Evolutionary conservation across 2,888 invertebrate genomes (phyloP), one percentile per base, ranked within the genome.

Genomic region (Saturnia pavonia): DNA sequence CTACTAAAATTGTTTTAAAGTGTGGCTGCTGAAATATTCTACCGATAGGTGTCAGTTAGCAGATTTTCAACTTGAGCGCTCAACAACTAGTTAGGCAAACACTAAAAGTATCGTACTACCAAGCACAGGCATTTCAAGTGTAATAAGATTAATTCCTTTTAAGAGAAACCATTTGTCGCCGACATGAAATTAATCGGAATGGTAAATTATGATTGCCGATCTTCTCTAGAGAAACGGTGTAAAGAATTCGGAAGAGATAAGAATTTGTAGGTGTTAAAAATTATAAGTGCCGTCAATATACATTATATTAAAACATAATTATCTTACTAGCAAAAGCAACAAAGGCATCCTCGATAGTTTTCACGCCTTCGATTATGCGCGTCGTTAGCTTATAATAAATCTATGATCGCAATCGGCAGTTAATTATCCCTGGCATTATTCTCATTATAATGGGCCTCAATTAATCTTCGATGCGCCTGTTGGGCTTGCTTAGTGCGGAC

Each of bases 311-410:
- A 43, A 69, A 51, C 27, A 22, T 51, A 45, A 66, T 54, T 67
- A 63, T 78, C 92, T 90, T 86, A 94, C 94, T 90, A 43, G 92
- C 92, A 45, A 90, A 90, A 14, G 86, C 88, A 60, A 94, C 83
- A 78, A 94, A 94, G 14, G 94, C 92, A 68, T 94, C 93, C 73
- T 94, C 81, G 71, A 94, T 89, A 2, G 94, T 94, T 75, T 94
- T 94, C 91, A 94, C 94, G 1, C 90, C 93, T 75, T 94, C 94
- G 74, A 94, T 92, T 74, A 94, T 92, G 74, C 94, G 94, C 40
- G 94, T 93, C 40, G 94, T 91, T 69, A 94, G 94, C 77, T 94
- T 94, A 82, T 94, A 94, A 81, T 93, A 94, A 75, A 94, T 87
- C 92, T 94, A 85, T 72, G 75, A 80, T 78, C 74, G 72, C 75